These are phyloP conservation scores for Psittacula cyanocephala DNA, from an alignment of 2,113 vertebrate genomes.

Conservation along the genomic window DNA sequence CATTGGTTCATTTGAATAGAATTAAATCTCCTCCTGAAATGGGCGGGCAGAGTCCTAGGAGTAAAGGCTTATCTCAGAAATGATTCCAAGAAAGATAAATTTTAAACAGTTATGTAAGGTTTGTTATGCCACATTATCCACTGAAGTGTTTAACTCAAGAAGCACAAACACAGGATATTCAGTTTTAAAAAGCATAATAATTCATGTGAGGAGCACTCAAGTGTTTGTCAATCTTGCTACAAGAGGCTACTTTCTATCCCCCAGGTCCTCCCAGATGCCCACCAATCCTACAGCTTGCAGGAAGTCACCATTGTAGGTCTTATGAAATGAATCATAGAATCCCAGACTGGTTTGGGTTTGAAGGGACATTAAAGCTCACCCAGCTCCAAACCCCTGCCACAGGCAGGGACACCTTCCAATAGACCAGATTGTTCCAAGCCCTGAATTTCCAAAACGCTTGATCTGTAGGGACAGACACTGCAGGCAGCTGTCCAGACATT, in stretches of 20 bases:
- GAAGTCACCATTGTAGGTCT: neutral
- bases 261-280: neutral
- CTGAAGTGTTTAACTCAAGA: neutral
- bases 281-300: neutral
- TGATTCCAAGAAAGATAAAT: neutral
- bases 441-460: neutral
- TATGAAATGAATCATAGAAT: neutral
- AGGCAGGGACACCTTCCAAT: neutral
- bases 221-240: neutral
- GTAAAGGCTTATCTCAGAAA: neutral
- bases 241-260: neutral
- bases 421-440: neutral
- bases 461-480: no score
- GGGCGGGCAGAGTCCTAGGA: neutral
- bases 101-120: neutral
- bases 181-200: neutral
- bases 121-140: neutral
- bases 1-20: no score
- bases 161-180: neutral
- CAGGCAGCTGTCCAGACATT: neutral
- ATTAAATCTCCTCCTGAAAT: neutral
- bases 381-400: neutral
- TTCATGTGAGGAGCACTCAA: accelerated
- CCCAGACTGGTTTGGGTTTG: neutral
- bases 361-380: neutral